Evolutionary conservation across 2,888 invertebrate genomes (phyloP), one percentile per base, ranked within the genome.

Genomic region (Athalia circularis): DNA sequence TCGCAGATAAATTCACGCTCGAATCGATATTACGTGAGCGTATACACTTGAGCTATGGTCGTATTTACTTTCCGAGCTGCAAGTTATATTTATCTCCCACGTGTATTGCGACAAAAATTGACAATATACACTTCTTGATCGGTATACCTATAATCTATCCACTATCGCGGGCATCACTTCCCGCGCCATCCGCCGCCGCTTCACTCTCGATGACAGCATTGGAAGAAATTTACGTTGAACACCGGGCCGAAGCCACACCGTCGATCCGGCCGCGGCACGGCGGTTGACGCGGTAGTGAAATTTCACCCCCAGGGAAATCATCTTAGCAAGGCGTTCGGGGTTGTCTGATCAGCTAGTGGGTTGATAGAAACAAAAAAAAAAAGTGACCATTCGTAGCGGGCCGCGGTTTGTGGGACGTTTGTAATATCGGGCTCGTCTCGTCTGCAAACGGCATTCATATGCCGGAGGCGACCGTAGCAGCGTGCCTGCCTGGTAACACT

Each of bases 361-460:
- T 75, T 9, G 62, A 52, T 9, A 29, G 13, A 13, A n/a, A 11
- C 9, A 54, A 52, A 72, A 70, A 70, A 70, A 70, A 67, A 75
- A 75, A 75, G 75, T 75, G 75, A 75, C 75, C 75, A 64, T 61
- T 64, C 75, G 62, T 62, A 52, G 75, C 64, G 50, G 72, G 72
- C 72, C 72, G 45, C 59, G 72, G 59, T 72, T 72, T 57, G 59
- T 15, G 47, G 50, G 61, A 75, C 75, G 62, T 62, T 64, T 9
- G 75, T 75, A 64, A 75, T 75, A 75, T 75, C 75, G 64, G 68
- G 50, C 48, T 15, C 61, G 75, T 62, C 64, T 64, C 80, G 82
- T 82, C 84, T 83, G 83, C 82, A 85, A 85, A 82, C 84, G 81
- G 85, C 86, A 88, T 89, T 89, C 88, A 88, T 88, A 88, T 87